Conservation (phyloP, 2,797 vertebrate genomes). For the Hirundo rustica region DNA sequence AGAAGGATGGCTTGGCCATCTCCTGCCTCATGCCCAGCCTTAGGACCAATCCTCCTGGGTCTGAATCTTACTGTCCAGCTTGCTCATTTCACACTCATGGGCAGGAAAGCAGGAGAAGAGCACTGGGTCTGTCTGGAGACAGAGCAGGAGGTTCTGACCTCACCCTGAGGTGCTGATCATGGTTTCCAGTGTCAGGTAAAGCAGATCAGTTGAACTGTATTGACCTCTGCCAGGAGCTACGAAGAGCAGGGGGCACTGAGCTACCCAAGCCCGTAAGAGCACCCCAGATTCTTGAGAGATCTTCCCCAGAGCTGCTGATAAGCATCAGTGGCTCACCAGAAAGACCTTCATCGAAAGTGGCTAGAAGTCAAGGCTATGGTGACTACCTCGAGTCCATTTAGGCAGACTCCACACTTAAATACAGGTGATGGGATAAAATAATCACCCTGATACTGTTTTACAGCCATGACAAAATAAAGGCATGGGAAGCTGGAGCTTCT, state of each 20-base stretch:
- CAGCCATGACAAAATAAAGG: not conserved
- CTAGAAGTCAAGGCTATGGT: not conserved
- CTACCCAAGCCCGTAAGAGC: not conserved
- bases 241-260: not conserved
- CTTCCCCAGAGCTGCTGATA: not conserved
- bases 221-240: not conserved
- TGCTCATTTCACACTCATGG: fast-evolving
- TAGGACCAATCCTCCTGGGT: not conserved
- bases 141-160: not conserved
- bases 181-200: not conserved
- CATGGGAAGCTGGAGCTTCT: not conserved
- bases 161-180: not conserved
- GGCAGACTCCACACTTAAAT: not conserved
- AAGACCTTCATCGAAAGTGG: not conserved
- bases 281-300: not conserved
- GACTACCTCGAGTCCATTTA: not conserved
- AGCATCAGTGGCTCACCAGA: not conserved
- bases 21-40: not conserved
- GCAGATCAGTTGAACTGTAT: not conserved
- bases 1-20: not conserved
- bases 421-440: not conserved
- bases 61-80: not conserved
- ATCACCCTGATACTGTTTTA: not conserved
- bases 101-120: not conserved
- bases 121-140: not conserved